Evolutionary conservation across 2,888 invertebrate genomes (phyloP), one percentile per base, ranked within the genome.

Genomic region (Panzeria rudis): DNA sequence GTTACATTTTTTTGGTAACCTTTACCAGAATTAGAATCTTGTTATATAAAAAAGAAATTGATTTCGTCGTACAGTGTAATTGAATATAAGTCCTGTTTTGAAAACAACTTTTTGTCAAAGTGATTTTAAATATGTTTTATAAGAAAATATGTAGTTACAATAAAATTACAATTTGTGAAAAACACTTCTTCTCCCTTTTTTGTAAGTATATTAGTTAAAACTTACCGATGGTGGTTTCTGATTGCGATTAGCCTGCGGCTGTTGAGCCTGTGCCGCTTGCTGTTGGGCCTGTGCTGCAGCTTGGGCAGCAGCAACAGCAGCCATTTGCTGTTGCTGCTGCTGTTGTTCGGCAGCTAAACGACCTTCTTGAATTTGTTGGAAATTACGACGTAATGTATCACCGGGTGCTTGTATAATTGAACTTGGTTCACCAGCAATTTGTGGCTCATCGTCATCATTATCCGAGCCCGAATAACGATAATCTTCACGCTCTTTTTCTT

Each of bases 321-420:
- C 90, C 82, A 90, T 88, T 71, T 90, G 94, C 17, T 94, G 94
- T 76, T 94, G 94, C 54, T 91, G 92, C 75, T 94, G 94, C 61
- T 94, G 94, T 89, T 95, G 95, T 69, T 94, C 94, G 83, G 94
- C 94, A 78, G 95, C 93, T 76, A 95, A 94, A 84, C 95, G 93
- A 73, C 95, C 95, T 90, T 95, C 98, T 93, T 99, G 99, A 88
- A 99, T 98, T 93, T 98, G 98, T 92, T 98, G 98, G 95, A 99
- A 99, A 94, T 99, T 99, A 83, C 99, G 95, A 59, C 99, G 95
- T 85, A 99, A 94, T 13, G 99, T 99, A 92, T 99, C 98, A 83
- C 97, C 97, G 29, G 95, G 95, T 29, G 95, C 95, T 88, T 95
- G 95, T 87, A 99, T 96, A 90, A 98, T 98, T 84, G 98, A 98